A percentile compares a stretch with the other conserved stretches of the same genome.
These are phyloP conservation scores for Platichthys flesus DNA, from an alignment of 2,113 vertebrate species.

Conservation along the genomic window DNA sequence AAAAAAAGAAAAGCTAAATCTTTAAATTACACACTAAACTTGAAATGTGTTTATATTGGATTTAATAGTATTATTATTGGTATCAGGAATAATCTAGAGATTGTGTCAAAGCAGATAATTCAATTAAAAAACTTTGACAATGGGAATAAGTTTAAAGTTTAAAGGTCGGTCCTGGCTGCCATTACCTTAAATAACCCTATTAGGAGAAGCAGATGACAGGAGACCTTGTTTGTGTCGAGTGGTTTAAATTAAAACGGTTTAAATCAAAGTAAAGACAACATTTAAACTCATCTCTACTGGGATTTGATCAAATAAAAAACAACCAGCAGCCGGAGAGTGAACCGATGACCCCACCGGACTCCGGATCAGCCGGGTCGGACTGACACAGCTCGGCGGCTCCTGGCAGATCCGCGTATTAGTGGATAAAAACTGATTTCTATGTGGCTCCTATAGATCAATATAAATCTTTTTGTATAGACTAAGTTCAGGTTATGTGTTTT, in stretches of 20 bases:
- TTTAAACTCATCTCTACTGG: not conserved
- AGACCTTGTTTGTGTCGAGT: not conserved
- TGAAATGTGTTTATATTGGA: not conserved
- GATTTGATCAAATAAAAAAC: not conserved
- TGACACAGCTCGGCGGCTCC: constrained; percentile 50
- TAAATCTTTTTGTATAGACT: too few species aligned
- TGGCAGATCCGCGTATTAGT: constrained; percentile 21
- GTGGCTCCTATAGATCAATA: too few species aligned
- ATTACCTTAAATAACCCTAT: constrained; percentile 50
- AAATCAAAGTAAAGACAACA: not conserved
- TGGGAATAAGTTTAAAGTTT: constrained; percentile 23
- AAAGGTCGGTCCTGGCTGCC: not conserved
- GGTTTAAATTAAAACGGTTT: not conserved
- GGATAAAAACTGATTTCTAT: not conserved
- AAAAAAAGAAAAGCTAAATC: not conserved
- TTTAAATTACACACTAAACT: not conserved
- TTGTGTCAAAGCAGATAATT: constrained; percentile 2
- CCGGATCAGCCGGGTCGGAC: constrained; percentile 40
- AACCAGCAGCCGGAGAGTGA: not conserved
- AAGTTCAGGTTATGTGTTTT: too few species aligned
- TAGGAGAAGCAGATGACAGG: not conserved
- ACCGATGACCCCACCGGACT: constrained; percentile 18
- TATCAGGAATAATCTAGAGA: not conserved
- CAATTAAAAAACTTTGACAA: not conserved
- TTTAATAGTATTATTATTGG: not conserved